A percentile compares a stretch with the other conserved stretches of the same genome.
phyloP scores from a whole-genome alignment of 2,888 invertebrate species.

The Toxonevra muliebris region DNA sequence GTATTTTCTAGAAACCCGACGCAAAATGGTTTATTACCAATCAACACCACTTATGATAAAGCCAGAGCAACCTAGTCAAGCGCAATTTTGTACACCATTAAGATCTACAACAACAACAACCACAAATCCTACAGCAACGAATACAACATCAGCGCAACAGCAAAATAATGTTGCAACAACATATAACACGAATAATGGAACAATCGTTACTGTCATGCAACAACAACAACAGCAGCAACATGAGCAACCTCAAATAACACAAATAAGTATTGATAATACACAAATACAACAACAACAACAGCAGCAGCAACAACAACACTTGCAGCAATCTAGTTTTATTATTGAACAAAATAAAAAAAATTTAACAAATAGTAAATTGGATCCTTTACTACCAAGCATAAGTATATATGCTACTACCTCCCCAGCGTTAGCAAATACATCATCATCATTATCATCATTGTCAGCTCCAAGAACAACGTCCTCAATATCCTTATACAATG shows the following conservation, averaged over 20 bases:
- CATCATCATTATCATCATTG: constrained; percentile 21
- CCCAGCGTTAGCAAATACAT: constrained; percentile 8
- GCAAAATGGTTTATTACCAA: constrained; percentile 65
- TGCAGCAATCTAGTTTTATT: constrained; percentile 10
- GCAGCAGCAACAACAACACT: constrained; percentile 38
- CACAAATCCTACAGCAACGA: constrained; percentile 32
- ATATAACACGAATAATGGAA: constrained; percentile 11
- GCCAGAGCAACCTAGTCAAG: constrained; percentile 60
- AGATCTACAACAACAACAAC: constrained; percentile 35
- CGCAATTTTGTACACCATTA: constrained; percentile 56
- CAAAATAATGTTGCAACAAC: constrained; percentile 10
- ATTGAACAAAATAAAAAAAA: too few species aligned
- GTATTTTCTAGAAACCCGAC: constrained; percentile 51
- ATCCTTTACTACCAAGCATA: constrained; percentile 40
- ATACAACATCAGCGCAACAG: constrained; percentile 22
- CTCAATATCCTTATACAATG: neutral
- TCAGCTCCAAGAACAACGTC: constrained; percentile 13
- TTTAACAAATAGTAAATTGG: constrained; percentile 46
- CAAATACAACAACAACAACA: constrained; percentile 41
- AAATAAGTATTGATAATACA: constrained; percentile 14
- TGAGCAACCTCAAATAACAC: constrained; percentile 37
- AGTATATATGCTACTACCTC: constrained; percentile 36
- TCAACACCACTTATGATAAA: constrained; percentile 63
- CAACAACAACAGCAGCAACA: constrained; percentile 46
- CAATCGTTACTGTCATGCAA: constrained; percentile 45